Conservation (phyloP, 2,888 invertebrate genomes). For the Agrilus biguttatus region DNA sequence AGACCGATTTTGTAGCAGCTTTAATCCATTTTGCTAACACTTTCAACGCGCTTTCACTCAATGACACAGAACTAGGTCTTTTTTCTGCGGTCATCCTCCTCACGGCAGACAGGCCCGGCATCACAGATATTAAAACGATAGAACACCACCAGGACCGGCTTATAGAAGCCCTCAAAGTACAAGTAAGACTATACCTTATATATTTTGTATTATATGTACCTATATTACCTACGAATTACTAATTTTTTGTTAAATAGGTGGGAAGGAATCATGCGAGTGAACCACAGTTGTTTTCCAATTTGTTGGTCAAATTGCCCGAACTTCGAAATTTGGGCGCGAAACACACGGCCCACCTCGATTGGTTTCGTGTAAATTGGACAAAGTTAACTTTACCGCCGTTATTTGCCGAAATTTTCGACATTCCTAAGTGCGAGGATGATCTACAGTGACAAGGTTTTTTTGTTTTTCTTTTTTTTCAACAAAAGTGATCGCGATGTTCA, state of each 20-base stretch:
- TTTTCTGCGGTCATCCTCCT: conserved; percentile 77
- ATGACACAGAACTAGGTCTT: conserved; percentile 82
- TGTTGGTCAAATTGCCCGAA: conserved; percentile 54
- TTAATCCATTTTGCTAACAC: conserved; percentile 68
- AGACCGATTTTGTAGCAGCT: conserved; percentile 73
- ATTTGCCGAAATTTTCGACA: conserved; percentile 94
- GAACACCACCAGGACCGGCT: conserved; percentile 68
- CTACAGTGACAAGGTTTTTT: conserved; percentile 24
- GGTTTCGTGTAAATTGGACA: conserved; percentile 84
- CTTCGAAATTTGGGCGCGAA: conserved; percentile 65
- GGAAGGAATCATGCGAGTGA: conserved; percentile 45
- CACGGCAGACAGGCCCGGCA: conserved; percentile 63
- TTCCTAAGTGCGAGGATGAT: conserved; percentile 72
- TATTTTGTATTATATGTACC: no score
- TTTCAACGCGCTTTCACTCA: conserved; percentile 59
- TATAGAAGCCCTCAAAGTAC: conserved; percentile 74
- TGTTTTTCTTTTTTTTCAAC: no score
- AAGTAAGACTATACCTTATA: conserved; percentile 33
- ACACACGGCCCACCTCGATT: conserved; percentile 72
- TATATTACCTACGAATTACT: background rate
- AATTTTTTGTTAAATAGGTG: conserved; percentile 28
- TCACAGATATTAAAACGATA: conserved; percentile 66
- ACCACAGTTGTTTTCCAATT: conserved; percentile 39
- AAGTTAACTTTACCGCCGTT: conserved; percentile 76
- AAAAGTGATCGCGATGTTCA: no score